A percentile compares a stretch with the other conserved stretches of the same genome.
These are phyloP conservation scores for Aromia moschata DNA, from an alignment of 2,888 invertebrate species.

Conservation along the genomic window DNA sequence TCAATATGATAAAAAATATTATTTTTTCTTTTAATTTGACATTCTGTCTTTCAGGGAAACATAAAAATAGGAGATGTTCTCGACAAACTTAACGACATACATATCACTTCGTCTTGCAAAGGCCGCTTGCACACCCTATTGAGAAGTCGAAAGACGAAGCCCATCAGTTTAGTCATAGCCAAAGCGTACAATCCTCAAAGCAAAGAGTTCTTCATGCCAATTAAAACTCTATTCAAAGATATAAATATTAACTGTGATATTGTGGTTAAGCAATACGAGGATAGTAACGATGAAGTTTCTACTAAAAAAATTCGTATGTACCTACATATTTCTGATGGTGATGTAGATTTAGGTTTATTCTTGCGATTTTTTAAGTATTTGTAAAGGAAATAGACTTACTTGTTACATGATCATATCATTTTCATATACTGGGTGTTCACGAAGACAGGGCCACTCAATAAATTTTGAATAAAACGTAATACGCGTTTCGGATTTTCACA, in stretches of 20 bases:
- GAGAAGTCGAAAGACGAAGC: conserved; percentile 62
- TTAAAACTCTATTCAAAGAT: conserved; percentile 55
- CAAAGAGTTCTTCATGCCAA: conserved; percentile 63
- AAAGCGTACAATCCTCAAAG: conserved; percentile 65
- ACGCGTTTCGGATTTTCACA: too few relatives aligned
- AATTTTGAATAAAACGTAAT: too few relatives aligned
- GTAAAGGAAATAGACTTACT: too few relatives aligned
- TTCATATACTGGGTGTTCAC: too few relatives aligned
- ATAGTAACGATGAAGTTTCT: background rate
- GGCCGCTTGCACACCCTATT: conserved; percentile 65
- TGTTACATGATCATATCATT: too few relatives aligned
- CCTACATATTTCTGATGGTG: too few relatives aligned
- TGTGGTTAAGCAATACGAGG: conserved; percentile 38
- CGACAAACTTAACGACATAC: conserved; percentile 70
- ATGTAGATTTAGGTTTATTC: background rate
- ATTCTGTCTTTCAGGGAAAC: conserved; percentile 64
- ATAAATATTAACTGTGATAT: conserved; percentile 52
- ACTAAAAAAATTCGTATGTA: too few relatives aligned
- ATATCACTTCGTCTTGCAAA: conserved; percentile 62
- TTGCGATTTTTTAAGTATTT: too few relatives aligned
- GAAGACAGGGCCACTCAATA: too few relatives aligned
- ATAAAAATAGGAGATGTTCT: conserved; percentile 71
- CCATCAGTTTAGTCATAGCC: conserved; percentile 64
- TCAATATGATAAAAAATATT: too few relatives aligned
- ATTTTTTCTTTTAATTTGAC: too few relatives aligned